Evolutionary conservation across 2,113 vertebrate species (phyloP), one percentile per base, ranked within the genome.

Genomic region (Indicator indicator): DNA sequence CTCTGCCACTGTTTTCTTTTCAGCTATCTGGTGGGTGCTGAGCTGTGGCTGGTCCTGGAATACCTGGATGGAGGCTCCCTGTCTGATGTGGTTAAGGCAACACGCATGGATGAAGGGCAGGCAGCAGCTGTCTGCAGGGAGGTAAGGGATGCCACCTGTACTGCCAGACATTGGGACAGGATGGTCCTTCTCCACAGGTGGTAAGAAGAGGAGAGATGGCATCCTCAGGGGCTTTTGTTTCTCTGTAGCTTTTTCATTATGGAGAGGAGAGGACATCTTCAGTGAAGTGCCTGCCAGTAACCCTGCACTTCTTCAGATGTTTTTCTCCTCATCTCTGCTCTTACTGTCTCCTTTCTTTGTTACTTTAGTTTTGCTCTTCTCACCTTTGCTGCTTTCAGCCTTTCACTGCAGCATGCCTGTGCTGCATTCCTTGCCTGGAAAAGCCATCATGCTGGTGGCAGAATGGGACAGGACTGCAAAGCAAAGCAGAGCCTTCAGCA

Each of bases 1-100:
- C 32, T 63, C 32, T 18, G 48, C 72, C 54, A 16, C 55, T 80
- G 58, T 90, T 95, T 72, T 90, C 36, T 93, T 88, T 97, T 40
- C 91, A 99, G 99, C 97, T 99, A 99, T 96, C 98, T 99, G 96
- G 99, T 99, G 3, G 99, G 99, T 65, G 99, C 99, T 92, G 99
- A 99, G 85, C 97, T 99, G 26, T 99, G 99, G 99, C 99, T 99
- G 79, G 99, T 99, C 90, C 99, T 99, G 99, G 99, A 99, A 54
- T 99, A 99, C 95, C 96, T 99, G 98, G 99, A 99, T 19, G 99
- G 99, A 42, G 99, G 99, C 74, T 99, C 99, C 16, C 95, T 99
- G 89, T 99, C 99, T 1, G 99, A 99, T 58, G 99, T 99, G 33
- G 99, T 99, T 88, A 99, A 99, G 2, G 99, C 99, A 97, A 99